Conservation (phyloP, 2,888 invertebrate genomes). For the Timema cristinae region DNA sequence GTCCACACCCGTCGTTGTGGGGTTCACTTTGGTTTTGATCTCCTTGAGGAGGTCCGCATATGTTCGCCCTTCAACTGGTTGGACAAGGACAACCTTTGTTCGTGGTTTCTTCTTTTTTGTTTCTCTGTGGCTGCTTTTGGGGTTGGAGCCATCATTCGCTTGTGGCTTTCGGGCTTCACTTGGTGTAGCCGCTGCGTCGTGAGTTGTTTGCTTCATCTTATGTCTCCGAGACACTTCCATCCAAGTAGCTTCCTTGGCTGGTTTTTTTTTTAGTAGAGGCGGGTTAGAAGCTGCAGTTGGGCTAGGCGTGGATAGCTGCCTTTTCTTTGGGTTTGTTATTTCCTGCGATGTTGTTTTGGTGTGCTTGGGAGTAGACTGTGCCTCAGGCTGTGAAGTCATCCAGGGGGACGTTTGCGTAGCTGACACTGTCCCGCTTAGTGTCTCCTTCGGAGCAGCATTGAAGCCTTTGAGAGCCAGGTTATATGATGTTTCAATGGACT, state of each 20-base stretch:
- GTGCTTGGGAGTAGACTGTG: not conserved
- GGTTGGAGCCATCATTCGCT: too few relatives aligned
- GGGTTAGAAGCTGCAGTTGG: not conserved
- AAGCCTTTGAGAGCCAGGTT: not conserved
- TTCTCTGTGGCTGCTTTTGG: too few relatives aligned
- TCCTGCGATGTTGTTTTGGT: not conserved
- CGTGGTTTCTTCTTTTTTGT: too few relatives aligned
- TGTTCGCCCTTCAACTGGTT: too few relatives aligned
- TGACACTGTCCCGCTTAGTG: not conserved
- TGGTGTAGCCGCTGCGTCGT: not conserved
- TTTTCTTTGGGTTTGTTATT: too few relatives aligned
- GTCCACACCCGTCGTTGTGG: too few relatives aligned
- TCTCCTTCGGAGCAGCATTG: not conserved
- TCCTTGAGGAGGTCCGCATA: too few relatives aligned
- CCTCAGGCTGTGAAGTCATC: not conserved
- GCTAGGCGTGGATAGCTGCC: too few relatives aligned
- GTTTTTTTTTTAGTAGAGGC: not conserved
- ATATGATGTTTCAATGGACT: not conserved
- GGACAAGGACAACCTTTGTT: too few relatives aligned
- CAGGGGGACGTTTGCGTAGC: not conserved
- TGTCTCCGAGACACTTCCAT: constrained; percentile 2
- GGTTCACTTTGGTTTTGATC: too few relatives aligned
- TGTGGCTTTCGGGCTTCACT: not conserved
- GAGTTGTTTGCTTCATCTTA: not conserved
- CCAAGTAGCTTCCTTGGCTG: not conserved